Conservation (phyloP, 2,113 vertebrate genomes). For the Psittacara wagleri region DNA sequence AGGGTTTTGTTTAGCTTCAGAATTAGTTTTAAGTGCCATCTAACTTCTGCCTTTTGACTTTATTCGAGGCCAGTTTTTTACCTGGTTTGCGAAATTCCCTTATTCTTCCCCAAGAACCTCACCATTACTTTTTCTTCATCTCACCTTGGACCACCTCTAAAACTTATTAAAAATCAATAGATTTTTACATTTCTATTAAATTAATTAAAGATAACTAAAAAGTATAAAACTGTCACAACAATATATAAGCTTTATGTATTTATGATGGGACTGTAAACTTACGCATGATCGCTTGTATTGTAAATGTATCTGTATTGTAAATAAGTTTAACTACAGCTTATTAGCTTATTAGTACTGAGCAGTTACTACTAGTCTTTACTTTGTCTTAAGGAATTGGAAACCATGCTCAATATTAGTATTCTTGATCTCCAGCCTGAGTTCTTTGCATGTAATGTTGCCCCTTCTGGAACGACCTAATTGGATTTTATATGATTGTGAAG, state of each 20-base stretch:
- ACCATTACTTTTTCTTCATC: not conserved
- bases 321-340: not conserved
- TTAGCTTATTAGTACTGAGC: conserved; percentile 11
- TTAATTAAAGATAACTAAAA: not conserved
- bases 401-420: not conserved
- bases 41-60: not conserved
- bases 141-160: not conserved
- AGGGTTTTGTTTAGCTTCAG: not conserved
- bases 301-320: not conserved
- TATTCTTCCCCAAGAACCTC: not conserved
- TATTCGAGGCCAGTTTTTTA: not conserved
- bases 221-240: not conserved
- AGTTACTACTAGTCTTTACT: not conserved
- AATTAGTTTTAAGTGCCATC: not conserved
- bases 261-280: conserved; percentile 23
- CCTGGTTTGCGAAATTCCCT: not conserved
- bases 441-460: not conserved
- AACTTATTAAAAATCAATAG: not conserved
- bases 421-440: not conserved
- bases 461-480: conserved; percentile 3
- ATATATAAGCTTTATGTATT: not conserved
- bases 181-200: not conserved
- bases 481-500: not conserved
- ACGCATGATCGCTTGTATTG: not conserved
- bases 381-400: not conserved